A percentile compares a stretch with the other conserved stretches of the same genome.
phyloP scores from a whole-genome alignment of 1,140 invertebrate species.

The Lucilia sericata region DNA sequence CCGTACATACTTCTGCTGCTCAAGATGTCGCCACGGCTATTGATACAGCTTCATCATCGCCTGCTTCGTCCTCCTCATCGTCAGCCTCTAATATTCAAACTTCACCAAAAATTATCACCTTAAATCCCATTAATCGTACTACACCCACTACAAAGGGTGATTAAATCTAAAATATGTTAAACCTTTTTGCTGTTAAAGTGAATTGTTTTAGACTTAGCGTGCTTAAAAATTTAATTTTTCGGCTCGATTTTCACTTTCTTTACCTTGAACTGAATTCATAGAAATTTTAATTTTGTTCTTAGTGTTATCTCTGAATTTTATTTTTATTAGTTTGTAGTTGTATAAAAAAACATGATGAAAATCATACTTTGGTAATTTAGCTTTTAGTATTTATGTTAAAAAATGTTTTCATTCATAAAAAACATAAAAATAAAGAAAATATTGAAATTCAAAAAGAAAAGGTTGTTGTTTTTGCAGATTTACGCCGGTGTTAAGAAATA shows the following conservation, averaged over 20 bases:
- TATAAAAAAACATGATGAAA: no score
- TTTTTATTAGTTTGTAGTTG: not conserved
- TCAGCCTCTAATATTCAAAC: slow-evolving; percentile 44
- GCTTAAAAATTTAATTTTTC: slow-evolving; percentile 26
- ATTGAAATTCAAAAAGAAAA: no score
- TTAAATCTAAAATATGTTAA: not conserved
- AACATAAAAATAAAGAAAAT: not conserved
- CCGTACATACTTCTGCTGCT: not conserved
- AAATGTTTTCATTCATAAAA: no score
- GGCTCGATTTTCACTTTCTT: not conserved
- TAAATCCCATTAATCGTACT: slow-evolving; percentile 46
- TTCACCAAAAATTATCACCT: slow-evolving; percentile 48
- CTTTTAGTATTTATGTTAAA: no score
- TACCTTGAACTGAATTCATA: slow-evolving; percentile 15
- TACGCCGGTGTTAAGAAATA: no score
- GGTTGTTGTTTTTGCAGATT: no score
- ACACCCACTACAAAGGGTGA: slow-evolving; percentile 23
- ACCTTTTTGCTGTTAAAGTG: not conserved
- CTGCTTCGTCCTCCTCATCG: slow-evolving; percentile 14
- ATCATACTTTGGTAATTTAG: no score
- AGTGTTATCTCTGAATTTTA: not conserved
- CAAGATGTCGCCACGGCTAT: no score
- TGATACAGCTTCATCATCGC: not conserved
- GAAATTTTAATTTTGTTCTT: slow-evolving; percentile 13
- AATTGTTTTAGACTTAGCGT: not conserved